A percentile compares a stretch with the other conserved stretches of the same genome.
phyloP scores from a whole-genome alignment of 2,797 vertebrate genomes.

The Enteromius thamalakanensis region DNA sequence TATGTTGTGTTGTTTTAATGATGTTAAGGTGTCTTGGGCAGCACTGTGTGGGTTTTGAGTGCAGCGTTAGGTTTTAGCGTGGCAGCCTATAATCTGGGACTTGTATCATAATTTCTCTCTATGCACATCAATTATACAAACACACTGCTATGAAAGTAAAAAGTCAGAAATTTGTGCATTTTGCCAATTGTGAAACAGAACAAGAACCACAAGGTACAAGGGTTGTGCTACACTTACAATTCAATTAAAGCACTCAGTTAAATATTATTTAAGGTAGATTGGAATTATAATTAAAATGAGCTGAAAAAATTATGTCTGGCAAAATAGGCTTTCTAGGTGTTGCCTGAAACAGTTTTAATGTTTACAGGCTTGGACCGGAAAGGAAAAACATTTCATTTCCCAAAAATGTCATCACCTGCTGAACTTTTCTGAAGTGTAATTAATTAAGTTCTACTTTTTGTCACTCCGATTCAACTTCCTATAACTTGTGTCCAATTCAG shows the following conservation, averaged over 20 bases:
- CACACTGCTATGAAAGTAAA: background rate
- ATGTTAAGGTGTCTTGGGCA: conserved; percentile 18
- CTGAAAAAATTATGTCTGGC: background rate
- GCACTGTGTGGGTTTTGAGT: conserved; percentile 33
- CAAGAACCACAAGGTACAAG: background rate
- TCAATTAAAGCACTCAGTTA: too few relatives aligned
- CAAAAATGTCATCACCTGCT: background rate
- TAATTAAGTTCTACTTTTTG: background rate
- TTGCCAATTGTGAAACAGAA: background rate
- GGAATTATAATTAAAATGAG: background rate
- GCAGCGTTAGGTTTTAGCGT: conserved; percentile 51
- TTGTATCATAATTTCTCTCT: conserved; percentile 6
- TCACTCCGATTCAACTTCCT: background rate
- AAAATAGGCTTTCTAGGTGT: background rate
- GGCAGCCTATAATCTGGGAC: conserved; percentile 30
- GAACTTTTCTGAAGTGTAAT: background rate
- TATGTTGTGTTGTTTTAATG: background rate
- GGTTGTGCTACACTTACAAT: background rate
- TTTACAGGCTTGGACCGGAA: background rate
- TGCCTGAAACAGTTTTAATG: background rate
- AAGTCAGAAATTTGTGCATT: background rate
- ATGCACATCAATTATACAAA: conserved; percentile 16
- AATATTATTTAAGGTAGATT: background rate
- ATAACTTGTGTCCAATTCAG: background rate
- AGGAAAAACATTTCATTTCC: background rate